Percentiles rank a stretch among this genome's conserved stretches.
These are phyloP conservation scores for Lasioglossum villosulum DNA, from an alignment of 2,888 invertebrate genomes.

Conservation along the genomic window DNA sequence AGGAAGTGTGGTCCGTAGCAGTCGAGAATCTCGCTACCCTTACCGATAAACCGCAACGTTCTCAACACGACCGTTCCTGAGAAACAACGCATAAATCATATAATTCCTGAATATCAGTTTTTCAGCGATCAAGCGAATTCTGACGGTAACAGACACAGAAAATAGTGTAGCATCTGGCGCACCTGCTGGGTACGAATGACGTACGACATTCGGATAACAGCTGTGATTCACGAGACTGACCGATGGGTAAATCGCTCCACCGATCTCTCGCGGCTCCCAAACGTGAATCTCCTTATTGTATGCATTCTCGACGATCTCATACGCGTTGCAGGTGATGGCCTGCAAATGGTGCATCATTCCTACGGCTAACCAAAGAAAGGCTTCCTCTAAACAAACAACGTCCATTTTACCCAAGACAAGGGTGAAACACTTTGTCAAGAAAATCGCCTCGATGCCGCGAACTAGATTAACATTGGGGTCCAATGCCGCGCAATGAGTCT, in stretches of 20 bases:
- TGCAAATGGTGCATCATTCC: slow-evolving; percentile 84
- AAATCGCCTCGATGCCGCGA: slow-evolving; percentile 82
- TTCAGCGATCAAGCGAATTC: background rate
- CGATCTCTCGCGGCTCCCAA: slow-evolving; percentile 81
- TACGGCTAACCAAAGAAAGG: slow-evolving; percentile 76
- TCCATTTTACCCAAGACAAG: slow-evolving; percentile 70
- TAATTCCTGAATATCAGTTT: background rate
- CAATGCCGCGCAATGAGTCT: slow-evolving; percentile 79
- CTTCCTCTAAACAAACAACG: slow-evolving; percentile 60
- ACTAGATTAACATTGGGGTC: slow-evolving; percentile 81
- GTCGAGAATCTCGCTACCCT: slow-evolving; percentile 84
- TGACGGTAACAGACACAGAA: background rate
- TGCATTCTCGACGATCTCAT: slow-evolving; percentile 84
- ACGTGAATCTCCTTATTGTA: slow-evolving; percentile 73
- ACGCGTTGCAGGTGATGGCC: slow-evolving; percentile 85
- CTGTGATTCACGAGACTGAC: slow-evolving; percentile 85
- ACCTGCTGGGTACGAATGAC: slow-evolving; percentile 82
- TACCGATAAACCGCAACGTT: slow-evolving; percentile 79
- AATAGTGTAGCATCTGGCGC: slow-evolving; percentile 24
- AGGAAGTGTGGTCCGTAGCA: slow-evolving; percentile 85
- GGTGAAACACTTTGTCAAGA: slow-evolving; percentile 82
- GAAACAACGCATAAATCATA: slow-evolving; percentile 21
- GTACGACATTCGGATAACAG: slow-evolving; percentile 84
- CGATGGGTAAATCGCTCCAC: slow-evolving; percentile 85
- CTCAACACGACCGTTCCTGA: slow-evolving; percentile 80